Evolutionary conservation across 2,113 vertebrate species (phyloP), one percentile per base, ranked within the genome.

Genomic region (Monopterus albus): DNA sequence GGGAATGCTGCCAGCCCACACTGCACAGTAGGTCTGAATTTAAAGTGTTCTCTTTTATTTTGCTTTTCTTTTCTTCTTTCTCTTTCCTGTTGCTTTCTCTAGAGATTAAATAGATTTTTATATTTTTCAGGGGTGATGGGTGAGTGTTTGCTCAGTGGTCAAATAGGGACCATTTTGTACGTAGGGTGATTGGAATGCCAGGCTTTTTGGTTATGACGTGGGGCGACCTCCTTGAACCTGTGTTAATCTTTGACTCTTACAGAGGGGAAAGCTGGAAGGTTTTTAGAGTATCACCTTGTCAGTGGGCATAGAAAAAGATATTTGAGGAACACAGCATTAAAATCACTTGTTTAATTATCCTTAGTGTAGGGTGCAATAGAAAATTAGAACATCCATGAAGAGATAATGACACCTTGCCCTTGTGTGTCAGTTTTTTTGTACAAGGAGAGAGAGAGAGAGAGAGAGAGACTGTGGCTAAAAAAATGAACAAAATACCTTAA

Each of bases 11-110:
- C 87, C 91, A 91, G 87, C 79, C 12, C 65, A 78, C 91, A 92
- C 53, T 79, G 67, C 88, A 92, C 88, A 94, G 92, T 92, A 93
- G 81, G 88, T 94, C 82, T 91, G 79, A 91, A 59, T 89, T 81
- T 89, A 81, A 90, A 89, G 60, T 86, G 76, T 90, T 68, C 53
- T 83, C 81, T 73, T 47, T 82, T 85, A 72, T 81, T 46, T 71
- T 10, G 36, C 61, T 72, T 72, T 59, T 62, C 35, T 75, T 31
- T 77, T 28, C 39, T 46, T 65, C 17, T 46, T 47, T 61, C 20
- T 79, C 51, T 68, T 47, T 55, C 46, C 68, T 67, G 43, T 28
- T 23, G 33, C 33, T 51, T 81, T 70, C 67, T 72, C 35, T 4
- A 29, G 69, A 68, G 57, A 79, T 80, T 72, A 72, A 86, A 79